Percentiles rank a stretch among this genome's conserved stretches.
Conservation (phyloP, 2,888 invertebrate species). For the Junonia oenone region DNA sequence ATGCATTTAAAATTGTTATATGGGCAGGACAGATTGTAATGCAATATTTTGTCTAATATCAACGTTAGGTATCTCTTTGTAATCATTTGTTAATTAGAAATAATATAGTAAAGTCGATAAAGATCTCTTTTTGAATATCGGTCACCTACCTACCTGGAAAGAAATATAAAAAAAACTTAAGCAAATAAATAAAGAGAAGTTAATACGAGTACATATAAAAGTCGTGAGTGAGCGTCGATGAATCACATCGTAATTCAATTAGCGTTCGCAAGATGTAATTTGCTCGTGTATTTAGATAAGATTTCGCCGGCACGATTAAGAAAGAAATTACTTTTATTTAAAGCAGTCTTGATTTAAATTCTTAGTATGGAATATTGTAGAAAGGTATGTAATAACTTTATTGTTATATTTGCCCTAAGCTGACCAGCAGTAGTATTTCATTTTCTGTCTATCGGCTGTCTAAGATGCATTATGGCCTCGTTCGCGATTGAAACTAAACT, state of each 20-base stretch:
- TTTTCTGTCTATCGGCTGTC: constrained; percentile 14
- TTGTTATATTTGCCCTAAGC: constrained; percentile 5
- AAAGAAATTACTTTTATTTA: not conserved
- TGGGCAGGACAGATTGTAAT: too few species aligned
- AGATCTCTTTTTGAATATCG: not conserved
- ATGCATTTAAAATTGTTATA: not conserved
- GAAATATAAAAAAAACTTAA: too few species aligned
- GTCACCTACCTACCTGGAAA: too few species aligned
- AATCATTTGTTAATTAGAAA: too few species aligned
- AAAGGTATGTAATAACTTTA: constrained; percentile 5
- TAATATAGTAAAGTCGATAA: not conserved
- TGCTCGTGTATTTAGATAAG: not conserved
- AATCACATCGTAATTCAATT: constrained; percentile 4
- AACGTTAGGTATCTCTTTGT: too few species aligned
- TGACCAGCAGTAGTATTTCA: constrained; percentile 15
- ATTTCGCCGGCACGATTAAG: not conserved
- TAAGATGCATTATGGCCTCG: constrained; percentile 22
- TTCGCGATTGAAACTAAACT: constrained; percentile 24
- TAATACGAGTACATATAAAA: not conserved
- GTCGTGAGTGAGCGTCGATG: not conserved
- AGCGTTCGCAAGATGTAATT: not conserved
- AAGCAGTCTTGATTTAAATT: not conserved
- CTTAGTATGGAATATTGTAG: not conserved
- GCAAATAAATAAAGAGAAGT: too few species aligned
- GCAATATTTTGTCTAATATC: too few species aligned